phyloP scores from a whole-genome alignment of 2,113 vertebrate species.

The Pituophis catenifer region DNA sequence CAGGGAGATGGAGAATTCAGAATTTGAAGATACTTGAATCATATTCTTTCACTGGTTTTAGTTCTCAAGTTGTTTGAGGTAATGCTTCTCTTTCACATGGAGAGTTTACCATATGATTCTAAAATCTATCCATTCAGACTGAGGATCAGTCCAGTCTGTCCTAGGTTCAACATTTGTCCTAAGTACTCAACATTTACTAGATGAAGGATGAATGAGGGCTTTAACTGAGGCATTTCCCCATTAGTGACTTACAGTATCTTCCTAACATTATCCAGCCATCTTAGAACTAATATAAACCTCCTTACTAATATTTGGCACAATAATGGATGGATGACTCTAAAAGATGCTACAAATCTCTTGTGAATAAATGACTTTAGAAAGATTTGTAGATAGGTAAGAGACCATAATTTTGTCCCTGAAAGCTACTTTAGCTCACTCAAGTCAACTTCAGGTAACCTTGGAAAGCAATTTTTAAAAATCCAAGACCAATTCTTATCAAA shows the following conservation, averaged over 20 bases:
- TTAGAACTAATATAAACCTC: background rate
- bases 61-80: background rate
- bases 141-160: background rate
- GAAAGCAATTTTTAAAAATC: background rate
- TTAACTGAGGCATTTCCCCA: background rate
- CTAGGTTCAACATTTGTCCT: too few relatives aligned
- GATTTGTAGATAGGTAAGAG: background rate
- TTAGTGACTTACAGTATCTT: background rate
- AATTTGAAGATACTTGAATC: constrained; percentile 42
- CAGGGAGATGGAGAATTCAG: constrained; percentile 8
- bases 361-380: background rate
- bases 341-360: background rate
- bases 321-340: background rate
- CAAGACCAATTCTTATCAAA: background rate
- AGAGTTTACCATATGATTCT: background rate
- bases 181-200: background rate
- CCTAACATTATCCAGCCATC: background rate
- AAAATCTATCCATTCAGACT: background rate
- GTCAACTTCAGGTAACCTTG: background rate
- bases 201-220: background rate
- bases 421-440: background rate
- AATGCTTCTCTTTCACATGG: background rate
- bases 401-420: background rate
- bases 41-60: constrained; percentile 10
- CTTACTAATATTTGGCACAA: background rate